Evolutionary conservation across 2,113 vertebrate species (phyloP), one percentile per base, ranked within the genome.

Genomic region (Glareola pratincola): DNA sequence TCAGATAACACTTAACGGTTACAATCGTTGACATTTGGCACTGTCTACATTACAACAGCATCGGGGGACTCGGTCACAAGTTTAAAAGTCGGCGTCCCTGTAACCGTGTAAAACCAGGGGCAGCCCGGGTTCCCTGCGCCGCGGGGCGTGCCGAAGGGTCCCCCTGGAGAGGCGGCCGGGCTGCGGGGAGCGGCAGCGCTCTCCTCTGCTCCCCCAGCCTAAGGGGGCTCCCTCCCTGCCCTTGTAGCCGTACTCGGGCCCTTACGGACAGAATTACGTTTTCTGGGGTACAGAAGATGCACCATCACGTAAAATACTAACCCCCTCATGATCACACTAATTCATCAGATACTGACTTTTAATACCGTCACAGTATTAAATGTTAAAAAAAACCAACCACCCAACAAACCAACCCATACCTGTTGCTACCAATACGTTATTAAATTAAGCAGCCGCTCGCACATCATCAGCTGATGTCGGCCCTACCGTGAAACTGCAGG

Each of bases 1-100:
- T 74, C 79, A 90, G 95, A 4, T 74, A 74, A 92, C 92, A 59
- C 63, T 14, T 26, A 53, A 79, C 6, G 8, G 26, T 73, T 88
- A 92, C 82, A 85, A 41, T 66, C 23, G 79, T 60, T 96, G 92
- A 74, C 59, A 26, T 80, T 80, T 88, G 88, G 92, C 78, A 83
- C 81, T 34, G 19, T 12, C 74, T 64, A 27, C 2, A 3, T 43
- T n/a, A 60, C 78, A 87, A 34, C 69, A 90, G 90, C 92, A 41
- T 2, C 0, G 8, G 67, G 67, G 80, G 66, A 39, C 85, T 63
- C 0, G 6, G 56, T 45, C 87, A 59, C 26, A 6, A 32, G 59
- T 64, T 48, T 32, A 17, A 7, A 51, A 54, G 64, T 12, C 2
- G 0, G 41, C 2, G 17, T 75, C 63, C 82, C 88, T 10, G 6